phyloP scores from a whole-genome alignment of 1,140 invertebrate species.

The Pemphigus obesinymphae region DNA sequence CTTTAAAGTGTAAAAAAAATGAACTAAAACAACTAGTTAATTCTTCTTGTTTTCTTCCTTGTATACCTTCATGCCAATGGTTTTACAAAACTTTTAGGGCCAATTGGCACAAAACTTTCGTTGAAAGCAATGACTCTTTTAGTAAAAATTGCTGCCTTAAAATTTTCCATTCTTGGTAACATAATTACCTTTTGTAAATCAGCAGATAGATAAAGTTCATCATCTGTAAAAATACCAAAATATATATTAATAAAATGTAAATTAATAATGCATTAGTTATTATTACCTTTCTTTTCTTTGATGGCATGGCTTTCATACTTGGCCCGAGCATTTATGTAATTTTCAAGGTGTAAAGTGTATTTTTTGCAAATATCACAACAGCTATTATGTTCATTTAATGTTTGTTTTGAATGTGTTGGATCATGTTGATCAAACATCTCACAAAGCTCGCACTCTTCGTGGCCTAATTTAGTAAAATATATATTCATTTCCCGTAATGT shows the following conservation, averaged over 20 bases:
- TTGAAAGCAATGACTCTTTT: conserved; percentile 21
- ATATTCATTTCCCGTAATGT: neutral
- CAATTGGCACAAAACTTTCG: neutral
- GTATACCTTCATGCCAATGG: too few species aligned
- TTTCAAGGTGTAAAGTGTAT: neutral
- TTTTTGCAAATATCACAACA: neutral
- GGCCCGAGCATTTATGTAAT: neutral
- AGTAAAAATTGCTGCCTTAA: conserved; percentile 44
- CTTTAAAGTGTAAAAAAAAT: neutral
- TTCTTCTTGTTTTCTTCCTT: neutral
- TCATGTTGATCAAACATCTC: neutral
- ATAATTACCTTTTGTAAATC: conserved; percentile 45
- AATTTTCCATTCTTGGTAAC: conserved; percentile 43
- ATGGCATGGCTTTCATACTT: neutral
- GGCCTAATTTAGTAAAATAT: neutral
- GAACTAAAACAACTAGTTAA: neutral
- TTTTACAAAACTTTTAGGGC: too few species aligned
- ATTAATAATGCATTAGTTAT: neutral
- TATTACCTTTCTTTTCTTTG: neutral
- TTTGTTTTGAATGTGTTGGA: neutral
- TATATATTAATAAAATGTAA: neutral
- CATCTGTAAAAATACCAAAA: neutral
- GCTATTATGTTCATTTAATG: neutral
- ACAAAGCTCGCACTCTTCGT: neutral
- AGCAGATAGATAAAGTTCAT: conserved; percentile 26